Percentiles rank a stretch among this genome's conserved stretches.
Conservation (phyloP, 2,797 vertebrate species). For the Melanogrammus aeglefinus region DNA sequence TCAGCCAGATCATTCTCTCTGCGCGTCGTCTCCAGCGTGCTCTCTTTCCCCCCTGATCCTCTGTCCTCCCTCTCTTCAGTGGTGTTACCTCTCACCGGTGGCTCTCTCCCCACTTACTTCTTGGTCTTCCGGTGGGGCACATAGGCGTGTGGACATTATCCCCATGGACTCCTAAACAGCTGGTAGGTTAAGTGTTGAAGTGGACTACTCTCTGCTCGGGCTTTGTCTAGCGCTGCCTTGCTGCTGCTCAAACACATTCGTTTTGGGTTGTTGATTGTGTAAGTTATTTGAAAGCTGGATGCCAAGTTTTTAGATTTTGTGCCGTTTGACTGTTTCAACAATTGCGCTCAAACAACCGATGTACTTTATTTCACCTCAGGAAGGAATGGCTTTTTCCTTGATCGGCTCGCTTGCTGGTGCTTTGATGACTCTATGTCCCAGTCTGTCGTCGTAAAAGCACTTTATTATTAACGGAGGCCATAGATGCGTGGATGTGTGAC, state of each 20-base stretch:
- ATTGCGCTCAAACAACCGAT: not conserved
- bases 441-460: constrained; percentile 7
- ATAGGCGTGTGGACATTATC: too few relatives aligned
- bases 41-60: not conserved
- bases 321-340: too few relatives aligned
- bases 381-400: not conserved
- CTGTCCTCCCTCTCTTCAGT: not conserved
- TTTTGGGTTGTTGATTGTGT: too few relatives aligned
- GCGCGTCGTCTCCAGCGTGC: not conserved
- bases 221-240: too few relatives aligned
- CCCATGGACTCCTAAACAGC: too few relatives aligned
- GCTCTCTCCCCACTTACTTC: constrained; percentile 10
- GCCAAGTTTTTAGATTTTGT: too few relatives aligned
- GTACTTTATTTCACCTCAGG: not conserved
- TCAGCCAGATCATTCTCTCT: constrained; percentile 3
- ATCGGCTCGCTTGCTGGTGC: not conserved
- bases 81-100: not conserved
- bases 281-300: too few relatives aligned
- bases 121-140: too few relatives aligned
- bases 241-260: too few relatives aligned
- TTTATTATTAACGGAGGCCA: not conserved
- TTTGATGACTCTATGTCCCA: not conserved
- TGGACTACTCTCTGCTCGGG: too few relatives aligned
- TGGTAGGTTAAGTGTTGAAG: too few relatives aligned
- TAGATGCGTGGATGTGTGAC: constrained; percentile 23